Evolutionary conservation across 2,888 invertebrate species (phyloP).

Genomic region (Polietes domitor): DNA sequence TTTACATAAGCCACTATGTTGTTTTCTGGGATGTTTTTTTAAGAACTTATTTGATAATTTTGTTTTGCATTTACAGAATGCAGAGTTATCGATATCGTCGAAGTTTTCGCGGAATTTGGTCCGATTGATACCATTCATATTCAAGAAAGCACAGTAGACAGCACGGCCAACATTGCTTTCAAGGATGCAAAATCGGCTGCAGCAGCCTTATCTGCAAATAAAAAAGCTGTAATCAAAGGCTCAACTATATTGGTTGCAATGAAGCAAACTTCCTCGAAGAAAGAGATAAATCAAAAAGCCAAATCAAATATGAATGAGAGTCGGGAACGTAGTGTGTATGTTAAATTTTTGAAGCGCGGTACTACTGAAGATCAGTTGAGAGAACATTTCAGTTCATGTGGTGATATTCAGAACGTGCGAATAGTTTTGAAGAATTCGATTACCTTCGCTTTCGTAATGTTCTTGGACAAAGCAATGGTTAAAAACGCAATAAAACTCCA

Average conservation of each 20-base stretch:
- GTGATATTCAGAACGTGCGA: slow-evolving; percentile 67
- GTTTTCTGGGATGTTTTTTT: too few relatives aligned
- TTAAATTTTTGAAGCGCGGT: slow-evolving; percentile 57
- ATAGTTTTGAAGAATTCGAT: not conserved
- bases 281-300: not conserved
- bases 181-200: slow-evolving; percentile 68
- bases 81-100: slow-evolving; percentile 70
- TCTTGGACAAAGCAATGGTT: slow-evolving; percentile 37
- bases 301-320: not conserved
- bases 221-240: slow-evolving; percentile 44
- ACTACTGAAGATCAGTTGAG: slow-evolving; percentile 67
- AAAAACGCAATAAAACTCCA: slow-evolving; percentile 70
- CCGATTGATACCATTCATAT: slow-evolving; percentile 67
- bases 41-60: not conserved
- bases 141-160: slow-evolving; percentile 45
- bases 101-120: slow-evolving; percentile 73
- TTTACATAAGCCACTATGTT: too few relatives aligned
- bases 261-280: slow-evolving; percentile 21
- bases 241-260: slow-evolving; percentile 20
- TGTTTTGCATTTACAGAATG: slow-evolving; percentile 64
- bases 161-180: slow-evolving; percentile 68
- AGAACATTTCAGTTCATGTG: slow-evolving; percentile 70
- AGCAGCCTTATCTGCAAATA: slow-evolving; percentile 70
- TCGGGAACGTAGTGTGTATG: slow-evolving; percentile 68
- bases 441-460: slow-evolving; percentile 69